A percentile compares a stretch with the other conserved stretches of the same genome.
Conservation (phyloP, 2,797 vertebrate genomes). For the Glyptemys insculpta region DNA sequence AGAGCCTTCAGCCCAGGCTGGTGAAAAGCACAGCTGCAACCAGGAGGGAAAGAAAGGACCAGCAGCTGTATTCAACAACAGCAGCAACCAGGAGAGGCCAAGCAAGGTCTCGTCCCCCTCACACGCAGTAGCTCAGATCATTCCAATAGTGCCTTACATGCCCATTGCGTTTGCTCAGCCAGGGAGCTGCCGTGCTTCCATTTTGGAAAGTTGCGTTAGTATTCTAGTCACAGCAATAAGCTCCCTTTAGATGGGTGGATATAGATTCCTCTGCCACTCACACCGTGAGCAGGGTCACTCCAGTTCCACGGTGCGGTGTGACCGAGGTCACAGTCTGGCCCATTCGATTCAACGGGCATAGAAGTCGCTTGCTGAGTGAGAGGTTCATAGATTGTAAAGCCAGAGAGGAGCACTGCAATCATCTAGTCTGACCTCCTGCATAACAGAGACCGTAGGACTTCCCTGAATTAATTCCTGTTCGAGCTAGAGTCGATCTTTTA, state of each 20-base stretch:
- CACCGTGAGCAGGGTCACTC: neutral
- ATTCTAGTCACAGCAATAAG: neutral
- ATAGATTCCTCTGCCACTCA: neutral
- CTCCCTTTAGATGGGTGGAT: neutral
- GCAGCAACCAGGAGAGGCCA: neutral
- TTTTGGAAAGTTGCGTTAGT: neutral
- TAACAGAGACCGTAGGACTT: neutral
- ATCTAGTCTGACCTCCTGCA: too few relatives aligned
- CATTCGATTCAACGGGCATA: neutral
- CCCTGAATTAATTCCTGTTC: neutral
- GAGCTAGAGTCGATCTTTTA: neutral
- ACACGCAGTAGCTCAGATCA: fast-evolving
- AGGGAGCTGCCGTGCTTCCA: neutral
- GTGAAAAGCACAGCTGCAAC: neutral
- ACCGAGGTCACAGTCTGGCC: neutral
- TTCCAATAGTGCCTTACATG: fast-evolving
- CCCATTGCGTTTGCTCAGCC: too few relatives aligned
- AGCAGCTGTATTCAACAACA: neutral
- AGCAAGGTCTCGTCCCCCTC: neutral
- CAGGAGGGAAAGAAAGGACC: neutral
- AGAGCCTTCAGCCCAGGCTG: neutral
- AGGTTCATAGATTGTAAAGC: neutral
- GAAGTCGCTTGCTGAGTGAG: too few relatives aligned
- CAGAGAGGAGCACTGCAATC: too few relatives aligned
- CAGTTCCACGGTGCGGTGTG: neutral